Base-by-base conservation (phyloP, 2,888 invertebrate species). In the Charanyca ferruginea region DNA sequence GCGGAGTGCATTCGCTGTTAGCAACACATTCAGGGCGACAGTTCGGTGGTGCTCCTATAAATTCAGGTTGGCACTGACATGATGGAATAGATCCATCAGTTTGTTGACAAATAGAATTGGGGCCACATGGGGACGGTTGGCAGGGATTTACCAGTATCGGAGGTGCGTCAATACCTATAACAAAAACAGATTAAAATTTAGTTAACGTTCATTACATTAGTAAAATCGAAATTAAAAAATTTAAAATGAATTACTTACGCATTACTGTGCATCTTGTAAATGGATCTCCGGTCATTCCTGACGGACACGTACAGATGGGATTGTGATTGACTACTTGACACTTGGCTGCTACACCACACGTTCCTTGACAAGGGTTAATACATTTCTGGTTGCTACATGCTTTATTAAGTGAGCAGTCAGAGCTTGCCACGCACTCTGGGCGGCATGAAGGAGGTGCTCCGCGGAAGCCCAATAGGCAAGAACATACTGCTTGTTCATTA, bases 291-390 rank as follows among this genome's bases (percentile, higher is more conserved):
- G 96, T 96, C 83, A 96, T 96, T 45, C 96, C 96, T 6, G 95
- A 91, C 48, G 96, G 93, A 85, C 98, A 98, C 41, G 96, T 96
- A 85, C 98, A 98, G 78, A 97, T 96, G 8, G 98, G 97, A 85
- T 97, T 96, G 87, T 98, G 98, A 85, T 97, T 97, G 48, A 98
- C 96, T 18, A 98, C 97, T 91, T 97, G 96, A 85, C 98, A 98
- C 78, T 94, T 91, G 4, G 98, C 97, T 67, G 95, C 94, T 45
- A 97, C 95, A 23, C 98, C 98, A 86, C 98, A 98, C n/a, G 97
- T 96, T 77, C 98, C 98, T 55, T 97, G 96, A 84, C 97, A 98
- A 41, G 98, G 97, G 86, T 97, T 97, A 55, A 95, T 88, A 87
- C 98, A 98, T 89, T 97, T 97, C 82, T 97, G 97, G 81, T 97